phyloP scores from a whole-genome alignment of 2,797 vertebrate species.

The Hydrophis major region DNA sequence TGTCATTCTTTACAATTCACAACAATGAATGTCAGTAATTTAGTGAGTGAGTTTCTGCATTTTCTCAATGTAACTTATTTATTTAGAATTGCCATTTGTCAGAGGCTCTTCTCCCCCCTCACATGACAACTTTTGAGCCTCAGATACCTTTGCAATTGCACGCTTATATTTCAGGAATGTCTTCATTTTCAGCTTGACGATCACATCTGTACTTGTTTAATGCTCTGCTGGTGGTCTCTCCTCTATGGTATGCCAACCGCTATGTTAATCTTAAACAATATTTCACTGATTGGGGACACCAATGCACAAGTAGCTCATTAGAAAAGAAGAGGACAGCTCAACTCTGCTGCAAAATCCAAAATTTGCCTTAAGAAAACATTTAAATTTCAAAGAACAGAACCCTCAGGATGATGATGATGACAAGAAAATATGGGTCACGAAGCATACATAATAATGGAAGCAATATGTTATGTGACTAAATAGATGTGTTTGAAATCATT shows the following conservation, averaged over 20 bases:
- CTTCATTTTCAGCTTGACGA: conserved; percentile 67
- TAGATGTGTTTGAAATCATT: background rate
- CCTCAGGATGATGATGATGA: background rate
- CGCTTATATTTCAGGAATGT: conserved; percentile 63
- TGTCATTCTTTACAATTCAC: conserved; percentile 24
- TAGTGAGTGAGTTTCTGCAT: background rate
- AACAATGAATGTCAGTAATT: background rate
- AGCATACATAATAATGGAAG: background rate
- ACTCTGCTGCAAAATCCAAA: background rate
- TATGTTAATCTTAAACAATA: conserved; percentile 71
- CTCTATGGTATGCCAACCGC: conserved; percentile 80
- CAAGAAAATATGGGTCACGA: background rate
- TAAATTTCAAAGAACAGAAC: background rate
- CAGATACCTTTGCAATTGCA: conserved; percentile 59
- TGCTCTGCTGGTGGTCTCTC: conserved; percentile 78
- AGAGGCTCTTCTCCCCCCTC: conserved; percentile 18
- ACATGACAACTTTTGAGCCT: conserved; percentile 53
- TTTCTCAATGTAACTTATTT: conserved; percentile 28
- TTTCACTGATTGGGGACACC: conserved; percentile 72
- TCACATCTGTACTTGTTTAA: conserved; percentile 80
- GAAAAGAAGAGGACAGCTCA: conserved; percentile 59
- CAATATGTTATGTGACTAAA: background rate
- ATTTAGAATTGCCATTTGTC: conserved; percentile 46
- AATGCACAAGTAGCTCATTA: conserved; percentile 57
- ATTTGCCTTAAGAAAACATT: conserved; percentile 6